Evolutionary conservation across 1,140 invertebrate genomes (phyloP).

Genomic region (Cotesia typhae): DNA sequence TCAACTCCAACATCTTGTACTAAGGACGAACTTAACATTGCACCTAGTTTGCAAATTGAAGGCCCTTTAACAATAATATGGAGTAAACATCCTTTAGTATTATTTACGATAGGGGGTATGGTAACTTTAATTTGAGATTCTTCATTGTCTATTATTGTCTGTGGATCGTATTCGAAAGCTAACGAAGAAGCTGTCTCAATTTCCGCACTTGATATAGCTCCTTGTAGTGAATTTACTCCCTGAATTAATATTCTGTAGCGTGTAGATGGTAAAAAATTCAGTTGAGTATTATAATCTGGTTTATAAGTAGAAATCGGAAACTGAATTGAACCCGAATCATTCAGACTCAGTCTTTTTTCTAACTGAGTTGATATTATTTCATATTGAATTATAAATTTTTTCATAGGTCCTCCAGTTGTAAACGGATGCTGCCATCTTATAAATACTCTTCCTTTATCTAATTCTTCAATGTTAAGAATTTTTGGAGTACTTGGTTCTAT

Average conservation of each 20-base stretch:
- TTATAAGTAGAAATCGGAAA: conserved; percentile 27
- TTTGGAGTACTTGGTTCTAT: conserved; percentile 30
- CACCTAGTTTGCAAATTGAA: conserved; percentile 34
- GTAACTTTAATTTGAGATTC: conserved; percentile 39
- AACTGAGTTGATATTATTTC: conserved; percentile 28
- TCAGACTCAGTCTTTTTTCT: not conserved
- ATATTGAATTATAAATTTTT: conserved; percentile 29
- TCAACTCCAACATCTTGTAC: not conserved
- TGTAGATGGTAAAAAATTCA: conserved; percentile 43
- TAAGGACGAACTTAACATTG: conserved; percentile 11
- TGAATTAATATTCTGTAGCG: conserved; percentile 37
- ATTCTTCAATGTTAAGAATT: not conserved
- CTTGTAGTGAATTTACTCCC: not conserved
- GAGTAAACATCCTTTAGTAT: conserved; percentile 34
- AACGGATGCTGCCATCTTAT: conserved; percentile 45
- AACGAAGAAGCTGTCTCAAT: conserved; percentile 26
- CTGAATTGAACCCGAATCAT: not conserved
- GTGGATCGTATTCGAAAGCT: conserved; percentile 29
- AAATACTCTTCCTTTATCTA: conserved; percentile 25
- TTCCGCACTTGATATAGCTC: not conserved
- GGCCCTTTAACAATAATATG: conserved; percentile 42
- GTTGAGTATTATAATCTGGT: conserved; percentile 13
- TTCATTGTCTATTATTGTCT: not conserved
- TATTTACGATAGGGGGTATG: conserved; percentile 43
- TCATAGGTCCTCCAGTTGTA: conserved; percentile 31